These are phyloP conservation scores for Ecliptopera silaceata DNA, from an alignment of 2,888 invertebrate species.

Conservation along the genomic window DNA sequence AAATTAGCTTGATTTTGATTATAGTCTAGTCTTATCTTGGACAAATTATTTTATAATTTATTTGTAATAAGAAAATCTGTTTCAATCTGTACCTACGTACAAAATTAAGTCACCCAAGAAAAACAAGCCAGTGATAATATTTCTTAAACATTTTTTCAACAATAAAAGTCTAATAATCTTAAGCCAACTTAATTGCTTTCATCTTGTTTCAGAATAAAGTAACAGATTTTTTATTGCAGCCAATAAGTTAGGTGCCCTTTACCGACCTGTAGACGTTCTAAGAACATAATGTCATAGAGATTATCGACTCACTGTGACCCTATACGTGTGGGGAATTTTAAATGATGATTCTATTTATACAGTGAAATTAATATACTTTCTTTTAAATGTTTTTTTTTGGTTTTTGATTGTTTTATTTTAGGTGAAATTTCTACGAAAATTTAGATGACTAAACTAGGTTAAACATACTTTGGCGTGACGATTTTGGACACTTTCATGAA, in stretches of 20 bases:
- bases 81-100: not conserved
- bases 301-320: slow-evolving; percentile 62
- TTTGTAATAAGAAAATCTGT: not conserved
- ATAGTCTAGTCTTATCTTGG: too few species aligned
- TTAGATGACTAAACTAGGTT: too few species aligned
- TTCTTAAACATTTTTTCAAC: slow-evolving; percentile 26
- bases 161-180: slow-evolving; percentile 34
- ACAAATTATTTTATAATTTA: too few species aligned
- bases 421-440: too few species aligned
- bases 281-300: slow-evolving; percentile 65
- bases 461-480: too few species aligned
- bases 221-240: slow-evolving; percentile 51
- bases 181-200: slow-evolving; percentile 48
- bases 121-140: not conserved
- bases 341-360: slow-evolving; percentile 46
- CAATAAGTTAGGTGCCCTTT: slow-evolving; percentile 55
- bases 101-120: not conserved
- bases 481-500: too few species aligned
- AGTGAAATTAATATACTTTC: slow-evolving; percentile 17
- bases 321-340: slow-evolving; percentile 52
- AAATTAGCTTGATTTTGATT: too few species aligned
- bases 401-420: too few species aligned
- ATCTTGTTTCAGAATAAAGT: slow-evolving; percentile 47
- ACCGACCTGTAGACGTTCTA: slow-evolving; percentile 66
- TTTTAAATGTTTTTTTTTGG: not conserved